Evolutionary conservation across 2,797 vertebrate species (phyloP), one percentile per base, ranked within the genome.

Genomic region (Darevskia nairensis): DNA sequence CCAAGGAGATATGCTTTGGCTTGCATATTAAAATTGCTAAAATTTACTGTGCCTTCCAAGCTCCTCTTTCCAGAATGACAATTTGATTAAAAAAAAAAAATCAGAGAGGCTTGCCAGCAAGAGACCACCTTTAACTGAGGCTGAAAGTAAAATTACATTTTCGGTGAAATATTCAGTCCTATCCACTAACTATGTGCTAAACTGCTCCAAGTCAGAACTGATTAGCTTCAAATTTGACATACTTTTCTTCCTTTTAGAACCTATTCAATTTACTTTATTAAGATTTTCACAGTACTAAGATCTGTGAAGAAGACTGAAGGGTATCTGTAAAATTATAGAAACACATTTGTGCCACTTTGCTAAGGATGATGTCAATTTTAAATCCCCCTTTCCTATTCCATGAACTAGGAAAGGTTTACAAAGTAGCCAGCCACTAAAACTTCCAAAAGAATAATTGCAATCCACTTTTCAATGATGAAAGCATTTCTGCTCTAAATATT

Each of bases 361-460:
- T 71, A 81, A 79, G 86, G 41, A 80, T 15, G 11, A 8, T 39
- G 2, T 92, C 75, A 86, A 41, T 82, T 69, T 66, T 87, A 89
- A 93, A 87, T 59, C 21, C 68, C 46, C 80, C 69, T 83, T 87
- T 85, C 92, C 84, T 79, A 32, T n/a, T 80, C 90, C 87, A 19
- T 75, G 82, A 88, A 90, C 88, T 89, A 46, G 59, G 39, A 88
- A 78, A 68, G 32, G 44, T 86, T 94, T 89, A 80, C 82, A 87
- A 79, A 87, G 81, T 90, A 90, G 17, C 6, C 46, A 44, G 9
- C 10, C 59, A 64, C 8, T 25, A 32, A 81, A 19, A 0, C 0
- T 13, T 86, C 88, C 44, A 90, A 4, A 89, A 32, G 13, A 88
- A 68, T 0, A 7, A 39, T n/a, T 89, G 77, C 77, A 86, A 68